Evolutionary conservation across 2,888 invertebrate species (phyloP), one percentile per base, ranked within the genome.

Genomic region (Pollenia griseotomentosa): DNA sequence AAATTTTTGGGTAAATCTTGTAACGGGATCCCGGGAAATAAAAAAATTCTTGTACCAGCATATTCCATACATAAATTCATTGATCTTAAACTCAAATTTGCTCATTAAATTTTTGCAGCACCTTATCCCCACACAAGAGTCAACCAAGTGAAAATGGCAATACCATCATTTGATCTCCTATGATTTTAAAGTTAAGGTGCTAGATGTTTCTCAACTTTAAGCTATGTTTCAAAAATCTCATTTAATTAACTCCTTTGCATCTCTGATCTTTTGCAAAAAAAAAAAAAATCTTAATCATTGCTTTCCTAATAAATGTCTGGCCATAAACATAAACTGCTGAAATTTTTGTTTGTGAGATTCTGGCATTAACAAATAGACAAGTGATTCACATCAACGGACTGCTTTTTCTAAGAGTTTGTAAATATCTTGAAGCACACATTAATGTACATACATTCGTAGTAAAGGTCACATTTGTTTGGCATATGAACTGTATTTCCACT

Each of bases 381-480:
- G 65, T 71, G 83, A 83, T 83, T 80, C 42, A 80, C 73, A 74
- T 80, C 68, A 78, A 78, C 83, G 51, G 33, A 73, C 59, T 63
- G 73, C 51, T 57, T 59, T 75, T 53, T 51, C 23, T 53, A 46
- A 66, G 23, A 53, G 10, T 42, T 16, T 23, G 51, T 82, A 91
- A 90, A 91, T 91, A 90, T 89, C 71, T 53, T 14, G 4, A 33
- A 33, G 33, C 33, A 33, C 75, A 75, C 23, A 53, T 65, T 61
- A 70, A 70, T 55, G 40, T 44, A 77, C 12, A 46, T 33, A 33
- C 33, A 33, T 33, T 33, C 33, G 33, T 11, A 65, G 89, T 91
- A 90, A 84, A 91, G 92, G 92, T 92, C 92, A 91, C 92, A 92
- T 91, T 92, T 91, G 92, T 84, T 83, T 82, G 77, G 77, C 85